A percentile compares a stretch with the other conserved stretches of the same genome.
phyloP scores from a whole-genome alignment of 2,797 vertebrate genomes.

The Odontamblyopus rebecca region DNA sequence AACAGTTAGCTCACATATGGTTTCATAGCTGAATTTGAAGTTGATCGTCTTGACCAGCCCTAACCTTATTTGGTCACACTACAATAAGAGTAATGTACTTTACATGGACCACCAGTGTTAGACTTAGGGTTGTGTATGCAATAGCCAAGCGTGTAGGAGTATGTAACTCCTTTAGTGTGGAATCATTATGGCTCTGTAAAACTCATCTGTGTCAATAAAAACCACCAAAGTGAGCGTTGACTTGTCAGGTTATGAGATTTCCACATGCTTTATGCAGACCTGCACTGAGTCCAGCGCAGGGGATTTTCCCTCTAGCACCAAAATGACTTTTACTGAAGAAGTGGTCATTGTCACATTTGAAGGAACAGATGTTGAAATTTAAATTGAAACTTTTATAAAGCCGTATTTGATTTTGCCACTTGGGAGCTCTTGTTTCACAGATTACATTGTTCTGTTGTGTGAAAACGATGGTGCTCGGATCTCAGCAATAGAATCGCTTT shows the following conservation, averaged over 20 bases:
- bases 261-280: slow-evolving; percentile 55
- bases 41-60: slow-evolving; percentile 21
- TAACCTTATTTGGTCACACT: slow-evolving; percentile 29
- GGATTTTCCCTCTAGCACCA: slow-evolving; percentile 29
- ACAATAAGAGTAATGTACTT: slow-evolving; percentile 38
- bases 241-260: slow-evolving; percentile 57
- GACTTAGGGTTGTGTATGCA: slow-evolving; percentile 26
- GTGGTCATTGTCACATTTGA: slow-evolving; percentile 26
- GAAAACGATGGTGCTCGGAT: not conserved
- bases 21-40: slow-evolving; percentile 25
- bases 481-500: not conserved
- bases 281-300: slow-evolving; percentile 28
- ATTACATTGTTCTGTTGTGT: slow-evolving; percentile 2
- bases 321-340: slow-evolving; percentile 27
- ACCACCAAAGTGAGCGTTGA: slow-evolving; percentile 46
- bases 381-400: slow-evolving; percentile 1
- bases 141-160: slow-evolving; percentile 49
- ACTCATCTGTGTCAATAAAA: slow-evolving; percentile 66
- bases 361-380: slow-evolving; percentile 13
- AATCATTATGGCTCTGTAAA: slow-evolving; percentile 63
- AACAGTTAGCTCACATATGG: slow-evolving; percentile 15
- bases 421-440: slow-evolving; percentile 1
- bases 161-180: slow-evolving; percentile 39
- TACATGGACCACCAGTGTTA: slow-evolving; percentile 51
- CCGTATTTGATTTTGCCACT: not conserved